Evolutionary conservation across 1,140 invertebrate genomes (phyloP), one percentile per base, ranked within the genome.

Genomic region (Berghia stephanieae): DNA sequence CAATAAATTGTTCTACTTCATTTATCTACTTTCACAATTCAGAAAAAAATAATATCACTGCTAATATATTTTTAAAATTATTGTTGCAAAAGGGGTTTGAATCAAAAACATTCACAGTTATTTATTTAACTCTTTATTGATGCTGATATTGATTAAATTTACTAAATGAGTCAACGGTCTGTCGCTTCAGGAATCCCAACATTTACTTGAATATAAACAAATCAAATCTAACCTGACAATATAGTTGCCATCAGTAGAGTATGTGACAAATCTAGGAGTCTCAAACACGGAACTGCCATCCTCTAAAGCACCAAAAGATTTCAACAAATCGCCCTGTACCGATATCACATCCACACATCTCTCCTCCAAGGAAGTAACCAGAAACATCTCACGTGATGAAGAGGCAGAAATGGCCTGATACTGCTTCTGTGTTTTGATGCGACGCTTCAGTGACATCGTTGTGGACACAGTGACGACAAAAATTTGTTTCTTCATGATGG

Each of bases 401-500:
- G 81, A 83, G 49, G 78, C 83, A 21, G 82, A 82, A 13, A 86
- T 85, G 10, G 82, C 82, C 67, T 86, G 83, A 40, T 87, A 87
- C 66, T 86, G 84, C 67, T 81, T 79, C 42, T 82, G 78, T 5
- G 86, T 87, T 71, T 83, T 83, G 13, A 84, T 73, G 2, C 79
- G 75, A 34, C 79, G 75, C 18, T 84, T 82, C 3, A 87, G 79
- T 4, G 78, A 75, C 78, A 87, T 82, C 4, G 78, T 77, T 63
- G 80, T 71, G 2, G 63, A 38, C 0, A 66, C 68, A 4, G 82
- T 84, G 21, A 83, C 72, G 2, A 87, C 43, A 42, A 83, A 85
- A 31, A 87, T 81, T 13, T 83, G 63, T 66, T 84, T 84, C 34
- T 82, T 83, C 46, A 82, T 79, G 38, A 87, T 76, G n/a, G 84